Evolutionary conservation across 2,113 vertebrate genomes (phyloP), one percentile per base, ranked within the genome.

Genomic region (Pelvicachromis taeniatus): DNA sequence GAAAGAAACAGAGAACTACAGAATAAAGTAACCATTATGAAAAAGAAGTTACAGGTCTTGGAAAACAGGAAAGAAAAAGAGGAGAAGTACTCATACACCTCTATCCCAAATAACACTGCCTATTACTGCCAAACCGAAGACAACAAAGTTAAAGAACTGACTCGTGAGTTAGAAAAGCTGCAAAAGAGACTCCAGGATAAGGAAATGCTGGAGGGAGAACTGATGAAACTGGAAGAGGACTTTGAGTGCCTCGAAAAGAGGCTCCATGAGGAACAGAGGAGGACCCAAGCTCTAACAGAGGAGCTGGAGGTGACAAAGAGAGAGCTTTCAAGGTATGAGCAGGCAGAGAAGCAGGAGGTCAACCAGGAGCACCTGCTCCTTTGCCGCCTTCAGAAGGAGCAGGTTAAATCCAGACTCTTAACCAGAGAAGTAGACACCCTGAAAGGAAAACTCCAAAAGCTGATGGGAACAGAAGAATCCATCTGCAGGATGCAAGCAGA

Each of bases 111-210:
- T 65, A 93, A 90, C 81, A 87, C 90, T 31, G 91, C 93, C 83
- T 94, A 97, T 89, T 78, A 50, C 53, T 91, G 92, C 78, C 97
- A 98, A 88, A 96, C 97, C 26, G 97, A 98, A 82, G 97, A 99
- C 93, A 99, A 98, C 93, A 98, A 97, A 94, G 97, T 99, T 77
- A 98, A 97, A 95, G 98, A 99, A 85, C 95, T 99, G 88, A 97
- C 96, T 75, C 95, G 97, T 86, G 98, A 99, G 94, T 96, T 99
- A 11, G 98, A 99, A 59, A 95, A 95, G 81, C 95, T 99, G 83
- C 97, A 95, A 83, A 96, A 96, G 82, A 98, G 96, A 89, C 95
- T 99, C 33, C 96, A 96, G 42, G 97, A 99, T 84, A 98, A 98
- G 95, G 98, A 97, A 90, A 94, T 96, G n/a, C 92, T 98, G 91